Conservation (phyloP, 2,888 invertebrate species). For the Chouioia cunea region DNA sequence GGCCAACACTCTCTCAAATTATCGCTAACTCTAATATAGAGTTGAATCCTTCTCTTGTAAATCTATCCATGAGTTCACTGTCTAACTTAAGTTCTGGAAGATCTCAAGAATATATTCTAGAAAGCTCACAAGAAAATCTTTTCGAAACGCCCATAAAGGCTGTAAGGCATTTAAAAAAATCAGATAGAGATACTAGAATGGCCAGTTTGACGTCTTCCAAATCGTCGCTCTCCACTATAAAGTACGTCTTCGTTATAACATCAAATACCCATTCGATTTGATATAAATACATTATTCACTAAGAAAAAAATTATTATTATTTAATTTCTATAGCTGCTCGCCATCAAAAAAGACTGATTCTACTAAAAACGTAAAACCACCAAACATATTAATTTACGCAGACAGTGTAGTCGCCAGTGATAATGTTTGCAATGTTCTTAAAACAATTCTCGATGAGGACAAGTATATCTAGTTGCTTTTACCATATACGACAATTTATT, state of each 20-base stretch:
- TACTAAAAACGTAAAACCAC: constrained; percentile 76
- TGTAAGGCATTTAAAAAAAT: constrained; percentile 20
- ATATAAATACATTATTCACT: no score
- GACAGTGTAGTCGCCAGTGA: constrained; percentile 82
- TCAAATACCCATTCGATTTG: no score
- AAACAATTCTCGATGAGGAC: constrained; percentile 78
- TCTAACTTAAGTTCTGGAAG: constrained; percentile 50
- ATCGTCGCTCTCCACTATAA: constrained; percentile 35
- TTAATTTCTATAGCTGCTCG: constrained; percentile 50
- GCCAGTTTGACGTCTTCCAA: constrained; percentile 33
- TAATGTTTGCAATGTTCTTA: constrained; percentile 79
- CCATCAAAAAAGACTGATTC: constrained; percentile 63
- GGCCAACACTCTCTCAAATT: constrained; percentile 49
- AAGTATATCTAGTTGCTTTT: constrained; percentile 70
- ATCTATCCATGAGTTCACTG: constrained; percentile 49
- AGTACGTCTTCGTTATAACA: constrained; percentile 19
- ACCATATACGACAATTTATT: constrained; percentile 18
- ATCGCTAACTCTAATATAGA: constrained; percentile 48
- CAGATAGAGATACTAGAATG: constrained; percentile 15
- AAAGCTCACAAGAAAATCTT: constrained; percentile 48
- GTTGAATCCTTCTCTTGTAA: constrained; percentile 48
- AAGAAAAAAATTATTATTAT: no score
- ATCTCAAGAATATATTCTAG: constrained; percentile 48
- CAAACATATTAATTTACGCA: constrained; percentile 85
- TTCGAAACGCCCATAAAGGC: constrained; percentile 18